Percentiles rank a stretch among this genome's conserved stretches.
Evolutionary conservation across 2,113 vertebrate genomes (phyloP).

Genomic region (Cynopterus brachyotis): DNA sequence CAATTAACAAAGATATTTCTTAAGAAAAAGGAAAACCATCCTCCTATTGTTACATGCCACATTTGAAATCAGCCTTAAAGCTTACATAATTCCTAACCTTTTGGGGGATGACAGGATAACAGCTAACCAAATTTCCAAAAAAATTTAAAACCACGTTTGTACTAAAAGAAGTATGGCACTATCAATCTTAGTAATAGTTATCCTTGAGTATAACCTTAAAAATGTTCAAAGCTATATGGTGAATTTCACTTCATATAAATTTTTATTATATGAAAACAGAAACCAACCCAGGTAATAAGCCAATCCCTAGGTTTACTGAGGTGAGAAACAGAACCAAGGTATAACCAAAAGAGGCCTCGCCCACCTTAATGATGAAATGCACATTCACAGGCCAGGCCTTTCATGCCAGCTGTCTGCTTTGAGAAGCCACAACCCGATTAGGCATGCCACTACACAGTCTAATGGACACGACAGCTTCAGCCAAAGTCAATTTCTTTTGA

Average conservation of each 20-base stretch:
- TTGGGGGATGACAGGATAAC: not conserved
- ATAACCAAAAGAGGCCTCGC: fast-evolving
- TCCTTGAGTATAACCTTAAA: not conserved
- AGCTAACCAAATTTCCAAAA: not conserved
- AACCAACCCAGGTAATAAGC: not conserved
- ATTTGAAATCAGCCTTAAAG: not conserved
- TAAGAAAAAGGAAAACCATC: conserved; percentile 22
- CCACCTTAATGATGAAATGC: not conserved
- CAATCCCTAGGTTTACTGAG: not conserved
- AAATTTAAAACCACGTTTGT: not conserved
- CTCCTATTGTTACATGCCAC: not conserved
- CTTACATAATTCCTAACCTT: not conserved
- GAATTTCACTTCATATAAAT: not conserved
- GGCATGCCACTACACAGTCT: not conserved
- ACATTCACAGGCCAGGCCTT: too few relatives aligned
- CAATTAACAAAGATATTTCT: not conserved
- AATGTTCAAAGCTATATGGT: not conserved
- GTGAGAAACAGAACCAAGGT: not conserved
- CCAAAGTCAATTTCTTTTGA: not conserved
- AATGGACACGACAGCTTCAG: not conserved
- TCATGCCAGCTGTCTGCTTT: fast-evolving
- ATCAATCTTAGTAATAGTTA: not conserved
- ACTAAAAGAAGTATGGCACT: not conserved
- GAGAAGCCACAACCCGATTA: not conserved
- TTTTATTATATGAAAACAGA: not conserved